A percentile compares a stretch with the other conserved stretches of the same genome.
These are phyloP conservation scores for Drosophila burlai DNA, from an alignment of 1,140 invertebrate genomes.

Conservation along the genomic window DNA sequence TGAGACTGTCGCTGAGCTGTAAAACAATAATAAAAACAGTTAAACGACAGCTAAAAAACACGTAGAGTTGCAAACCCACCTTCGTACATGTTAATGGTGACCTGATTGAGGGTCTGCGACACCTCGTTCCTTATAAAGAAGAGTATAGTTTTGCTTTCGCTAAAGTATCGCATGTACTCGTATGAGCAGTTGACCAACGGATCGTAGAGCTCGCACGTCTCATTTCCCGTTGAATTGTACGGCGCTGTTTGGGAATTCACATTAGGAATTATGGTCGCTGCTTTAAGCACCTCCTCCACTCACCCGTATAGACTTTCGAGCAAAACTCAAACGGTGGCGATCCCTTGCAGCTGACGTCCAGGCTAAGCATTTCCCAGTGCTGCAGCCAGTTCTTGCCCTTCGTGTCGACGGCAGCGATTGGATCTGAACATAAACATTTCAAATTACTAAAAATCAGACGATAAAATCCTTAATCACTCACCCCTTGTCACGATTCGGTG, in stretches of 20 bases:
- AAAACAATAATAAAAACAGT: too few species aligned
- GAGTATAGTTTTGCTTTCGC: slow-evolving; percentile 88
- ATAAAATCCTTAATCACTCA: slow-evolving; percentile 65
- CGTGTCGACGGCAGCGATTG: slow-evolving; percentile 88
- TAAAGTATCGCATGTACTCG: slow-evolving; percentile 88
- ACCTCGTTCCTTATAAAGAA: slow-evolving; percentile 91
- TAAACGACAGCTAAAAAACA: background rate
- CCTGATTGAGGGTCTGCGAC: slow-evolving; percentile 88
- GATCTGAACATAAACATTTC: slow-evolving; percentile 86
- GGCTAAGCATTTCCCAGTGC: slow-evolving; percentile 90
- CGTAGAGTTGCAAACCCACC: slow-evolving; percentile 86
- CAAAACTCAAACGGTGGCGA: slow-evolving; percentile 90
- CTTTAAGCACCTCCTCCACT: background rate
- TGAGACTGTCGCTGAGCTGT: slow-evolving; percentile 91
- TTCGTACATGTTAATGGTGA: slow-evolving; percentile 92
- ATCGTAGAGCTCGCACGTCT: slow-evolving; percentile 87
- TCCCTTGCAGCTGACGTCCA: slow-evolving; percentile 90
- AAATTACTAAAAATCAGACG: background rate
- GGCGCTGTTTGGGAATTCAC: slow-evolving; percentile 86
- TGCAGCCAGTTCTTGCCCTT: slow-evolving; percentile 92
- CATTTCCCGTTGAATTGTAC: slow-evolving; percentile 92
- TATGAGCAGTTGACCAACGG: slow-evolving; percentile 87
- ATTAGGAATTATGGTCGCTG: background rate
- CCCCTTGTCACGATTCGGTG: slow-evolving; percentile 88
- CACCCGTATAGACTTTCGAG: slow-evolving; percentile 85